A percentile compares a stretch with the other conserved stretches of the same genome.
These are phyloP conservation scores for Lepidocyrtinus sp. DNA, from an alignment of 2,888 invertebrate species.

Conservation along the genomic window DNA sequence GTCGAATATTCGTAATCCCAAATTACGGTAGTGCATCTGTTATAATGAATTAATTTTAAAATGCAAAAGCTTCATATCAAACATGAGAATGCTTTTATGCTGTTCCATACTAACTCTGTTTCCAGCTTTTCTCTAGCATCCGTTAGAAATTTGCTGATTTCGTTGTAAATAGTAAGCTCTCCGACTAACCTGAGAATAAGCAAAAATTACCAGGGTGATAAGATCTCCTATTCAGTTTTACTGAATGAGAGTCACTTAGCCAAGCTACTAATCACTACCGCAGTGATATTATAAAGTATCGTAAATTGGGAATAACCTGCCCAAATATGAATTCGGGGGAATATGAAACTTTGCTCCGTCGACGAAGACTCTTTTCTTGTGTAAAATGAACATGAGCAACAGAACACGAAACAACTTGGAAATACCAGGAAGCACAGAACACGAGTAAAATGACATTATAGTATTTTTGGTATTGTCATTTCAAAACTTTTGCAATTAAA, in stretches of 20 bases:
- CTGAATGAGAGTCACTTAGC: neutral
- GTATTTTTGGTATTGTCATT: too few species aligned
- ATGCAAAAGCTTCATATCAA: neutral
- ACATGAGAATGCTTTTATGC: neutral
- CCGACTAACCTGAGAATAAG: constrained; percentile 42
- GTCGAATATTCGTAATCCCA: constrained; percentile 60
- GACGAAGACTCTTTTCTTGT: too few species aligned
- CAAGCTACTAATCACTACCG: neutral
- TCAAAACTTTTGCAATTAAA: too few species aligned
- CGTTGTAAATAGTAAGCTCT: constrained; percentile 47
- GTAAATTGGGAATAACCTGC: neutral
- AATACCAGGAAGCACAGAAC: too few species aligned
- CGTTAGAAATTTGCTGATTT: constrained; percentile 63
- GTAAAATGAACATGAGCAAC: too few species aligned
- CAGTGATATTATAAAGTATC: neutral
- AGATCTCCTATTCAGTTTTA: neutral
- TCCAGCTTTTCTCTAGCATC: constrained; percentile 64
- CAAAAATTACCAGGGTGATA: neutral
- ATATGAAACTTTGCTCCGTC: too few species aligned
- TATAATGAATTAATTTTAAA: neutral
- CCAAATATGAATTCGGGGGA: neutral
- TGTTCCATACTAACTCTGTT: constrained; percentile 53
- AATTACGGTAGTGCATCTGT: constrained; percentile 63
- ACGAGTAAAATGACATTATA: too few species aligned
- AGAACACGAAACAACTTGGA: too few species aligned